A percentile compares a stretch with the other conserved stretches of the same genome.
phyloP scores from a whole-genome alignment of 2,797 vertebrate species.

The Acropternis orthonyx region DNA sequence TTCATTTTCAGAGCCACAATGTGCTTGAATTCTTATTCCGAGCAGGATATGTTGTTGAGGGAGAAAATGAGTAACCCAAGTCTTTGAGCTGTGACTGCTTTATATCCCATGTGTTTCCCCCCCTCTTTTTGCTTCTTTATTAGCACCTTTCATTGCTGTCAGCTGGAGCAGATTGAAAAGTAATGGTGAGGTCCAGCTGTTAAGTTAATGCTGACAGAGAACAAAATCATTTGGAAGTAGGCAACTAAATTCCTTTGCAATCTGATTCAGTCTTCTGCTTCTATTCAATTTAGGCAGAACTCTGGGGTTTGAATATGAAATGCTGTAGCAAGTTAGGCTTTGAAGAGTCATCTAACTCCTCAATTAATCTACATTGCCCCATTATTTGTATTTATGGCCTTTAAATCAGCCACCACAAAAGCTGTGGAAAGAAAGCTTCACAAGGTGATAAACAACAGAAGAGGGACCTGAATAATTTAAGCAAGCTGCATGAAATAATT shows the following conservation, averaged over 20 bases:
- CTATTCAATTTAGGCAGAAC: not conserved
- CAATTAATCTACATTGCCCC: not conserved
- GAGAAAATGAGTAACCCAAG: not conserved
- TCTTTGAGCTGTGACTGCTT: slow-evolving; percentile 7
- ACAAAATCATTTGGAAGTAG: not conserved
- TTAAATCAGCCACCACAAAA: not conserved
- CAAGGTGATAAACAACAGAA: not conserved
- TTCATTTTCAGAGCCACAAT: not conserved
- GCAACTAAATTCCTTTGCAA: not conserved
- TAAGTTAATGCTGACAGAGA: slow-evolving; percentile 24
- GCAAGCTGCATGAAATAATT: slow-evolving; percentile 6
- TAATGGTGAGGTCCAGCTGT: slow-evolving; percentile 49
- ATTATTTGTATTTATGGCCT: not conserved
- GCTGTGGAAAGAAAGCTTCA: not conserved
- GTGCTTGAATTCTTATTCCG: slow-evolving; percentile 7
- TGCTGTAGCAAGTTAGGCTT: not conserved
- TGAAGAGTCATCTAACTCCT: not conserved
- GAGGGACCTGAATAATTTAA: slow-evolving; percentile 12
- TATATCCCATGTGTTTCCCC: not conserved
- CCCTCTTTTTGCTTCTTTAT: slow-evolving; percentile 16
- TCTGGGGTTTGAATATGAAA: not conserved
- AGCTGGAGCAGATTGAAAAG: slow-evolving; percentile 55
- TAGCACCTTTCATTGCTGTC: slow-evolving; percentile 39
- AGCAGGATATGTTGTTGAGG: not conserved
- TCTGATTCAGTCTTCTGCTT: not conserved